These are phyloP conservation scores for Drosophila phalerata DNA, from an alignment of 2,888 invertebrate species.

Conservation along the genomic window DNA sequence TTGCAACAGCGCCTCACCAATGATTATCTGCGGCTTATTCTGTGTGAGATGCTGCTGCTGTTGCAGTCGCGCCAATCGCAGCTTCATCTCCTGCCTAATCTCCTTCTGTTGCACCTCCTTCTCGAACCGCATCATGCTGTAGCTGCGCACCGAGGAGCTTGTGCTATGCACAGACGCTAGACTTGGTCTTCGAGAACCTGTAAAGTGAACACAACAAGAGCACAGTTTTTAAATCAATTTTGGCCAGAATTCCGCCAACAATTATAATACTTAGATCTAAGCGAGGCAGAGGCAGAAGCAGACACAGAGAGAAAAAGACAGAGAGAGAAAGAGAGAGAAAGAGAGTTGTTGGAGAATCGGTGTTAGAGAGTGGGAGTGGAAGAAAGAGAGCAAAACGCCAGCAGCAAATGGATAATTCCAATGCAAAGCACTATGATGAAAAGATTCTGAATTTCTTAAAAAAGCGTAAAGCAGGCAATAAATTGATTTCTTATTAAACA, in stretches of 20 bases:
- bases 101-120: constrained; percentile 93
- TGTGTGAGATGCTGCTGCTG: constrained; percentile 87
- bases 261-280: constrained; percentile 22
- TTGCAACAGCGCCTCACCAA: constrained; percentile 86
- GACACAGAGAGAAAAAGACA: constrained; percentile 24
- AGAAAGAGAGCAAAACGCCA: constrained; percentile 28
- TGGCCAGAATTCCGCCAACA: background rate
- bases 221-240: background rate
- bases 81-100: constrained; percentile 91
- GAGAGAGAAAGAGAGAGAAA: constrained; percentile 22
- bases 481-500: background rate
- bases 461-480: constrained; percentile 15
- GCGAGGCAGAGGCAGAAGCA: constrained; percentile 59
- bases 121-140: constrained; percentile 92
- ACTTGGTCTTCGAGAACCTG: constrained; percentile 95
- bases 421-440: constrained; percentile 12
- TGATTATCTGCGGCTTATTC: constrained; percentile 85
- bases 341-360: constrained; percentile 1
- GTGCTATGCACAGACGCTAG: constrained; percentile 94
- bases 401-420: constrained; percentile 15
- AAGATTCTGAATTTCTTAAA: background rate
- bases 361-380: constrained; percentile 10
- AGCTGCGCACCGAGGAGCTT: constrained; percentile 93
- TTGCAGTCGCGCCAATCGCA: constrained; percentile 90
- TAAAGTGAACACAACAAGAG: constrained; percentile 16